These are phyloP conservation scores for Ardeotis arabs DNA, from an alignment of 2,113 vertebrate genomes.

Conservation along the genomic window DNA sequence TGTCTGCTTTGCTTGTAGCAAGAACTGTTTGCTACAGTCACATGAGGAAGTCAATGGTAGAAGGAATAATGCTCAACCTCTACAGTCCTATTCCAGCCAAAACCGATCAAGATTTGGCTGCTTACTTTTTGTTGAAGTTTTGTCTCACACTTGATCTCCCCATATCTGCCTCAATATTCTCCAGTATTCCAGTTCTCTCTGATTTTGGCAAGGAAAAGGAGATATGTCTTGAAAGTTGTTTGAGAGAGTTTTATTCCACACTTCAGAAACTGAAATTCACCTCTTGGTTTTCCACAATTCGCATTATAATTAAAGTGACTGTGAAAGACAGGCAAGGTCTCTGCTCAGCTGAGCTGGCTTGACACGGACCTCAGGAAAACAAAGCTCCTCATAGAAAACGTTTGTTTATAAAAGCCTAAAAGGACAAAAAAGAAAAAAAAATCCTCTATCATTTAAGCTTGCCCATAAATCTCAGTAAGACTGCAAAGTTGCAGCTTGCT, in stretches of 20 bases:
- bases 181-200: background rate
- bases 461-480: conserved; percentile 11
- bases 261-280: background rate
- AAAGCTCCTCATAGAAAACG: conserved; percentile 18
- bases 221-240: background rate
- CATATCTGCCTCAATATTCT: background rate
- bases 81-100: background rate
- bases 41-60: background rate
- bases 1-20: background rate
- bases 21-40: background rate
- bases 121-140: background rate
- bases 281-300: background rate
- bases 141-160: background rate
- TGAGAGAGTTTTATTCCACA: background rate
- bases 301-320: background rate
- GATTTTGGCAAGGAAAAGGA: background rate
- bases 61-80: background rate
- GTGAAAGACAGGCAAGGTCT: background rate
- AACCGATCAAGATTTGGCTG: background rate
- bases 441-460: background rate
- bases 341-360: background rate
- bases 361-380: background rate
- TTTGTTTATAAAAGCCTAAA: conserved; percentile 60
- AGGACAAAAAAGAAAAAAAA: conserved; percentile 9
- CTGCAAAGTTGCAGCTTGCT: conserved; percentile 38